Evolutionary conservation across 2,888 invertebrate genomes (phyloP), one percentile per base, ranked within the genome.

Genomic region (Phyllotreta striolata): DNA sequence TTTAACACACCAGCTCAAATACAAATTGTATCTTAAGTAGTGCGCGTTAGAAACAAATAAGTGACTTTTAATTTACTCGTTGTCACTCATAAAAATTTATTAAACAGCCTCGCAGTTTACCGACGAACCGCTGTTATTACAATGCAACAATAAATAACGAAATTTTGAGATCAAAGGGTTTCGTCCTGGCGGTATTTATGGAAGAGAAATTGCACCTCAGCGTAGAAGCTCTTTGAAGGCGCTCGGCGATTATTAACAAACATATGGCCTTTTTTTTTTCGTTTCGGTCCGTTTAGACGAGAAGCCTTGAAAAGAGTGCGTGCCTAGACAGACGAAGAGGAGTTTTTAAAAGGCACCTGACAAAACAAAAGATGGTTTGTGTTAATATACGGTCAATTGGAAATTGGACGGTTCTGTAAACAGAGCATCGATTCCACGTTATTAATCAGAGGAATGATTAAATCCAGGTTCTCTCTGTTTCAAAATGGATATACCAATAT

Each of bases 351-450:
- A 37, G 43, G 37, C 56, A 56, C 37, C 56, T 56, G 56, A 56
- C 46, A 56, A 46, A 56, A 56, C 46, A 56, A 56, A 46, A 56
- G 44, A 44, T n/a, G 44, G 44, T 14, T 44, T 14, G 10, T 44
- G 10, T 44, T 13, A 44, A 44, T 24, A 24, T 24, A 44, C 14
- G 44, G 44, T 44, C 44, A 44, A 44, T 44, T 44, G 41, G 14
- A 14, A 44, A 44, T n/a, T 44, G 10, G 9, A 41, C 10, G 9
- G 4, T 41, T 41, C 10, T 41, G 41, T 41, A 41, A 55, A 4
- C 13, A 55, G n/a, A 14, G n/a, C 34, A 14, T 9, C 24, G 3
- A 7, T 44, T 55, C 12, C 10, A 14, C 8, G 14, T 12, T 12
- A 24, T 24, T 24, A 24, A 24, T 24, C 24, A 24, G 41, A 41